Evolutionary conservation across 2,888 invertebrate species (phyloP).

Genomic region (Rambutsinella grinnellia): DNA sequence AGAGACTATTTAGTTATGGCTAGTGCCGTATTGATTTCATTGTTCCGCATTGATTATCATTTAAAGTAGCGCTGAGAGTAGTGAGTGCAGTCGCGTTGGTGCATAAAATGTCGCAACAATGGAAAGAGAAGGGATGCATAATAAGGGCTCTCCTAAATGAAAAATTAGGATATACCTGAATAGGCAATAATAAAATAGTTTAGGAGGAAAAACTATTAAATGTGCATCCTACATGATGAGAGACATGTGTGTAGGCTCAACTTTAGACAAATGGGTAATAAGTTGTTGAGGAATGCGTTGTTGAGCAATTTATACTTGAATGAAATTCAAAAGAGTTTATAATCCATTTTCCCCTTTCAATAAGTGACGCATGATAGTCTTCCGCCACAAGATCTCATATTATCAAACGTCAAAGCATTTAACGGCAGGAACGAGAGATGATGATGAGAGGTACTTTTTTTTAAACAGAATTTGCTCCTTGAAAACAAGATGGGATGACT

Average conservation of each 20-base stretch:
- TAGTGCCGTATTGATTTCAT: slow-evolving; percentile 34
- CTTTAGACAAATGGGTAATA: not conserved
- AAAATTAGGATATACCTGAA: slow-evolving; percentile 12
- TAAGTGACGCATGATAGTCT: slow-evolving; percentile 29
- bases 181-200: not conserved
- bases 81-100: not conserved
- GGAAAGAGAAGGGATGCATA: slow-evolving; percentile 39
- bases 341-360: slow-evolving; percentile 34
- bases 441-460: slow-evolving; percentile 18
- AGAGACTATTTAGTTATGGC: too few species aligned
- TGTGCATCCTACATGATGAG: not conserved
- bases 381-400: not conserved
- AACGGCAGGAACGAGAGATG: not conserved
- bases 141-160: not conserved
- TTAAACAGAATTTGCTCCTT: not conserved
- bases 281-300: not conserved
- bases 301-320: slow-evolving; percentile 40
- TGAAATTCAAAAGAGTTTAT: slow-evolving; percentile 25
- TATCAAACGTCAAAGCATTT: not conserved
- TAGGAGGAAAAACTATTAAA: not conserved
- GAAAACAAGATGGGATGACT: not conserved
- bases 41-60: slow-evolving; percentile 49
- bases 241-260: not conserved
- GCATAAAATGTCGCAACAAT: slow-evolving; percentile 10
- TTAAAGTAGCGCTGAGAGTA: not conserved